Evolutionary conservation across 2,888 invertebrate species (phyloP), one percentile per base, ranked within the genome.

Genomic region (Aphodius granarius): DNA sequence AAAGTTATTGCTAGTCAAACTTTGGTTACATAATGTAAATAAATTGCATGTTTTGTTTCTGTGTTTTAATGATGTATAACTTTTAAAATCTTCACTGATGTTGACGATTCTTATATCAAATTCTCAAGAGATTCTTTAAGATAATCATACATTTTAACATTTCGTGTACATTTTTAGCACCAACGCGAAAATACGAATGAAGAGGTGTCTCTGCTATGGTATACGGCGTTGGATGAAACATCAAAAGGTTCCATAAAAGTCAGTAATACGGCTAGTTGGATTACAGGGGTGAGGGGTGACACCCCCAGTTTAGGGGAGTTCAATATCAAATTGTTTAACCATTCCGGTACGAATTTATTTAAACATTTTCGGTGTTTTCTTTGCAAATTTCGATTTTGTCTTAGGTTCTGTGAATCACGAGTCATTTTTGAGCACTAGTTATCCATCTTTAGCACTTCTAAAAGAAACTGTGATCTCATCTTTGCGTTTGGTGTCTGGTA

Each of bases 301-400:
- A 94, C 96, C 0, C 90, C 92, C 3, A 92, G 93, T 3, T 88
- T 97, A 5, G 95, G 95, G 21, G 91, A 94, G 81, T 98, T 97
- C 83, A 90, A 90, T 63, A 86, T 94, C 66, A 89, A 88, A 81
- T 87, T 91, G 78, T 86, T 86, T 17, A 89, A 89, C 81, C 81
- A 84, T 75, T 84, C 87, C 76, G 88, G 88, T 86, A n/a, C n/a
- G n/a, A 17, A n/a, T 15, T 16, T 18, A 18, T 72, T 86, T 86
- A 16, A 89, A 89, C 81, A 81, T 84, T 75, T 84, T 87, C 76
- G 88, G 88, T 86, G 43, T 9, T 43, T 43, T 43, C 5, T 13
- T 13, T 63, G 5, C 16, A 4, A n/a, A n/a, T n/a, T n/a, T n/a
- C n/a, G n/a, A n/a, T n/a, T n/a, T n/a, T n/a, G n/a, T 80, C 81